A percentile compares a stretch with the other conserved stretches of the same genome.
phyloP scores from a whole-genome alignment of 1,140 invertebrate genomes.

The Orchestia grillus region DNA sequence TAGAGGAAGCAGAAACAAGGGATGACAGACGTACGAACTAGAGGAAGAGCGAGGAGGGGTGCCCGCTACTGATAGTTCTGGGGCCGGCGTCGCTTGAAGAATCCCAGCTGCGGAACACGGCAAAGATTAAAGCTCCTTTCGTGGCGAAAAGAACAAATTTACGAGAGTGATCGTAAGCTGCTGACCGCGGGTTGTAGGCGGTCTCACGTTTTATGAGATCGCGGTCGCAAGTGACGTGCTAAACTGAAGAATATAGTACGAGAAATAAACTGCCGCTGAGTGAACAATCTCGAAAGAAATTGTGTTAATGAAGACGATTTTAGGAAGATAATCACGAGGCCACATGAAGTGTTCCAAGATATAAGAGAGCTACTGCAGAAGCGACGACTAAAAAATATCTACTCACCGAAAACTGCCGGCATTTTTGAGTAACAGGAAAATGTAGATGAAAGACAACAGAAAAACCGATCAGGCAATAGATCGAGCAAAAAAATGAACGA shows the following conservation, averaged over 20 bases:
- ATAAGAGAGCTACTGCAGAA: neutral
- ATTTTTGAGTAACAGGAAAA: neutral
- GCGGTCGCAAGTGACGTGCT: neutral
- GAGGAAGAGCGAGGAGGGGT: constrained; percentile 57
- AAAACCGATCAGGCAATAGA: neutral
- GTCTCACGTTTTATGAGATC: neutral
- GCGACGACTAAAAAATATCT: neutral
- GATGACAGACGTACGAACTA: neutral
- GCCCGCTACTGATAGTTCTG: constrained; percentile 69
- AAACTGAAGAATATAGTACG: neutral
- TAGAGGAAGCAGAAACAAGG: constrained; percentile 59
- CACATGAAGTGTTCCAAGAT: neutral
- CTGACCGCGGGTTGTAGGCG: no score
- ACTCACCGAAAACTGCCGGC: neutral
- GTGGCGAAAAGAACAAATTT: neutral
- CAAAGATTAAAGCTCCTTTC: neutral
- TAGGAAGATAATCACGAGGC: neutral
- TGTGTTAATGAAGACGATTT: neutral
- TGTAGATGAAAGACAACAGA: neutral
- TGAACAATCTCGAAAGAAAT: neutral
- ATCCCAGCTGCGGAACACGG: constrained; percentile 63
- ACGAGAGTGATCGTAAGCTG: neutral
- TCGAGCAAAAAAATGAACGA: neutral
- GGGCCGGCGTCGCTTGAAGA: constrained; percentile 89
- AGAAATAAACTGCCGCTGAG: neutral